These are phyloP conservation scores for Sisor rabdophorus DNA, from an alignment of 2,113 vertebrate genomes.

Conservation along the genomic window DNA sequence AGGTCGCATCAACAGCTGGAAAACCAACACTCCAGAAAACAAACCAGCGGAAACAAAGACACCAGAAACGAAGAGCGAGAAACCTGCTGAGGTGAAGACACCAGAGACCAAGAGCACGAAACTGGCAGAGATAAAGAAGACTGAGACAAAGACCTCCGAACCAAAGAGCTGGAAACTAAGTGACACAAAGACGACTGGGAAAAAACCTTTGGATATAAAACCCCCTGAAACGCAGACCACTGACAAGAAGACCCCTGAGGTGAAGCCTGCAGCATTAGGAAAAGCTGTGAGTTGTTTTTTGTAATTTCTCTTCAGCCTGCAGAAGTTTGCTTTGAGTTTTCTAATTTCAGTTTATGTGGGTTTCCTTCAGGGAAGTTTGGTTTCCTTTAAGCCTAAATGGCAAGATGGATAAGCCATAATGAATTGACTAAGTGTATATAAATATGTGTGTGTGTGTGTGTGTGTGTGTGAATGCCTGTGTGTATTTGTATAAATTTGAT, in stretches of 20 bases:
- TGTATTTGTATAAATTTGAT: no score
- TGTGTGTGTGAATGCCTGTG: no score
- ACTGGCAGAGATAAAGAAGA: background rate
- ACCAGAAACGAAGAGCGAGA: slow-evolving; percentile 71
- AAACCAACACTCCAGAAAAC: slow-evolving; percentile 81
- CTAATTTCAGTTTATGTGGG: background rate
- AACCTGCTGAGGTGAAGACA: background rate
- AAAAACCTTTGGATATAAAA: background rate
- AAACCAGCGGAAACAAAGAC: slow-evolving; percentile 62
- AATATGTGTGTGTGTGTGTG: background rate
- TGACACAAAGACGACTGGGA: slow-evolving; percentile 7
- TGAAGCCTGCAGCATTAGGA: slow-evolving; percentile 12
- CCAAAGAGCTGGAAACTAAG: slow-evolving; percentile 13
- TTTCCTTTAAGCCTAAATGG: background rate
- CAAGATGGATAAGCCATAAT: background rate
- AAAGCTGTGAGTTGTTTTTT: slow-evolving; percentile 17
- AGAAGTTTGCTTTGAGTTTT: background rate
- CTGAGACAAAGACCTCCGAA: slow-evolving; percentile 43
- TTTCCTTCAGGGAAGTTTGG: background rate
- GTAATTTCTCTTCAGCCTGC: no score
- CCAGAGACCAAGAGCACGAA: slow-evolving; percentile 17
- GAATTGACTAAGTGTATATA: background rate
- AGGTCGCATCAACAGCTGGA: slow-evolving; percentile 85
- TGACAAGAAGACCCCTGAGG: background rate
- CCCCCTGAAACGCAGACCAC: slow-evolving; percentile 23